phyloP scores from a whole-genome alignment of 1,140 invertebrate species.

The Artemia franciscana region DNA sequence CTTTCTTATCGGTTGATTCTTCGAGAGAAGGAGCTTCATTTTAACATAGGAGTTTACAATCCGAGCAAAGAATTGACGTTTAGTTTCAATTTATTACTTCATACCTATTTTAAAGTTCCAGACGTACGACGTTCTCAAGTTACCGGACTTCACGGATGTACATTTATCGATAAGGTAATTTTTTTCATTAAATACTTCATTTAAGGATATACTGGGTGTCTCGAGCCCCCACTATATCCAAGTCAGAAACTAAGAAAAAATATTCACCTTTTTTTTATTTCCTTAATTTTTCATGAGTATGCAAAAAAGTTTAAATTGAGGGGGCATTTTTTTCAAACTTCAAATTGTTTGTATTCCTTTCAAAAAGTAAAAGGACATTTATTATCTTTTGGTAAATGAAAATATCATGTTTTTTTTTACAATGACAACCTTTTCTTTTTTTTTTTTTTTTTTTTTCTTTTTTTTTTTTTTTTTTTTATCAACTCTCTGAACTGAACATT shows the following conservation, averaged over 20 bases:
- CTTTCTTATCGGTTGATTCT: conserved; percentile 53
- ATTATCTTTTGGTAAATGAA: too few relatives aligned
- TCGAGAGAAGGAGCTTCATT: conserved; percentile 69
- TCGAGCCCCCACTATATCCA: not conserved
- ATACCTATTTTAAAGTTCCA: conserved; percentile 86
- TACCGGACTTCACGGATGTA: conserved; percentile 67
- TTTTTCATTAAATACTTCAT: not conserved
- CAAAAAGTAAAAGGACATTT: too few relatives aligned
- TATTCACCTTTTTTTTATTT: not conserved
- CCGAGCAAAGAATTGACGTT: conserved; percentile 69
- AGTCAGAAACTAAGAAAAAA: not conserved
- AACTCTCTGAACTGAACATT: too few relatives aligned
- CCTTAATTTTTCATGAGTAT: too few relatives aligned
- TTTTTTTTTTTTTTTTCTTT: too few relatives aligned
- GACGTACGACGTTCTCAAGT: conserved; percentile 74
- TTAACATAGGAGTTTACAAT: conserved; percentile 74
- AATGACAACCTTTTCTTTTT: too few relatives aligned
- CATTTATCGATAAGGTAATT: conserved; percentile 72
- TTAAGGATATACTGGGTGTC: conserved; percentile 2
- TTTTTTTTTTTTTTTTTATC: too few relatives aligned
- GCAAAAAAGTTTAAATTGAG: too few relatives aligned
- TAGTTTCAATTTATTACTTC: conserved; percentile 73
- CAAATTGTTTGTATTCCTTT: too few relatives aligned
- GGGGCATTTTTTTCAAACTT: too few relatives aligned
- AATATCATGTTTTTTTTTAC: too few relatives aligned